Evolutionary conservation across 2,797 vertebrate species (phyloP).

Genomic region (Sebastes diaconus): DNA sequence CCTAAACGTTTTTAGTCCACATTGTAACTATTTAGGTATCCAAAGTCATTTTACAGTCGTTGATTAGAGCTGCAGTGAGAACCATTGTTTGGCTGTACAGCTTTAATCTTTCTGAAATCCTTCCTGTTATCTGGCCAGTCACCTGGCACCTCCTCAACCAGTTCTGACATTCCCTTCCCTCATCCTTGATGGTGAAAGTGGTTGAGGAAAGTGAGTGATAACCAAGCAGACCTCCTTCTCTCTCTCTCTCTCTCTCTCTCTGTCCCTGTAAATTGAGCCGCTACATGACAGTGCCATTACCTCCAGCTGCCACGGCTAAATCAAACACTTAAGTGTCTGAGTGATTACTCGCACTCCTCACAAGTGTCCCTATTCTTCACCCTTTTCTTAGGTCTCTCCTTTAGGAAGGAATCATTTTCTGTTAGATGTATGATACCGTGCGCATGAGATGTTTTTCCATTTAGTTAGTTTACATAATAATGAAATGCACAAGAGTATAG

Average conservation of each 20-base stretch:
- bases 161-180: slow-evolving; percentile 34
- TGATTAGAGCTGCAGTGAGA: not conserved
- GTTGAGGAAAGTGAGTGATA: slow-evolving; percentile 61
- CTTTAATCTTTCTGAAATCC: slow-evolving; percentile 37
- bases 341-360: slow-evolving; percentile 61
- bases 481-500: not conserved
- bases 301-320: slow-evolving; percentile 66
- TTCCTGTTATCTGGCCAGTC: slow-evolving; percentile 33
- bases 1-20: not conserved
- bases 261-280: slow-evolving; percentile 64
- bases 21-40: not conserved
- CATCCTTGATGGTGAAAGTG: slow-evolving; percentile 37
- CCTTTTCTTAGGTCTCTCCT: slow-evolving; percentile 1
- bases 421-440: not conserved
- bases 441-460: not conserved
- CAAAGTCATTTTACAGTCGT: slow-evolving; percentile 1
- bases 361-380: slow-evolving; percentile 48
- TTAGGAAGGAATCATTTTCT: not conserved
- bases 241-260: slow-evolving; percentile 16
- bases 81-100: slow-evolving; percentile 5
- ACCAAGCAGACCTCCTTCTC: slow-evolving; percentile 25
- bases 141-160: slow-evolving; percentile 35
- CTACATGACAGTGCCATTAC: slow-evolving; percentile 74
- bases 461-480: not conserved
- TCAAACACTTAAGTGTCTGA: slow-evolving; percentile 72